Percentiles rank a stretch among this genome's conserved stretches.
Evolutionary conservation across 2,113 vertebrate genomes (phyloP).

Genomic region (Trichomycterus rosablanca): DNA sequence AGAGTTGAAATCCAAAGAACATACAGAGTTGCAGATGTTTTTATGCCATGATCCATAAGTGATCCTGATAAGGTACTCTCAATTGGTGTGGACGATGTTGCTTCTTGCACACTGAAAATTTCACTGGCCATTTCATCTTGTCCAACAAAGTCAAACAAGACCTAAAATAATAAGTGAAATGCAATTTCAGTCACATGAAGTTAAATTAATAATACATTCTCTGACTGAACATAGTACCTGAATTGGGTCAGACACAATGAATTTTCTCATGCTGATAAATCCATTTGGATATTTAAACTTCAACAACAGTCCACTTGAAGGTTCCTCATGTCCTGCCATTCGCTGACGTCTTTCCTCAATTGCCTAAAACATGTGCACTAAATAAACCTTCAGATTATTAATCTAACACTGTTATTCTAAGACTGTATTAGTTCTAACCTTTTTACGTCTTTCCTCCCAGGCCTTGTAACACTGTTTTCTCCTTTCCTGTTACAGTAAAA

Average conservation of each 20-base stretch:
- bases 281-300: conserved; percentile 33
- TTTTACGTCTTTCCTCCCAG: neutral
- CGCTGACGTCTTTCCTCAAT: conserved; percentile 26
- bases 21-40: conserved; percentile 31
- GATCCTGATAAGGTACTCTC: conserved; percentile 12
- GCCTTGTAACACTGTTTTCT: neutral
- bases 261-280: conserved; percentile 13
- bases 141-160: conserved; percentile 31
- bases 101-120: conserved; percentile 27
- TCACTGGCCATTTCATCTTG: conserved; percentile 21
- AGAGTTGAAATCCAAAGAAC: conserved; percentile 20
- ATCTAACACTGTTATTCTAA: no score
- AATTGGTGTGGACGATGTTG: conserved; percentile 25
- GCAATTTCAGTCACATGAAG: no score
- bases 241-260: no score
- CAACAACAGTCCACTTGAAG: conserved; percentile 13
- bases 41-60: conserved; percentile 22
- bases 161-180: conserved; percentile 4
- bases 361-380: neutral
- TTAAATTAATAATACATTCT: neutral
- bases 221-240: conserved; percentile 2
- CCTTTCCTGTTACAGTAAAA: neutral
- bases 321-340: conserved; percentile 13
- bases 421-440: neutral
- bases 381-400: neutral